Base-by-base conservation (phyloP, 2,113 vertebrate genomes). In the Gulo gulo region DNA sequence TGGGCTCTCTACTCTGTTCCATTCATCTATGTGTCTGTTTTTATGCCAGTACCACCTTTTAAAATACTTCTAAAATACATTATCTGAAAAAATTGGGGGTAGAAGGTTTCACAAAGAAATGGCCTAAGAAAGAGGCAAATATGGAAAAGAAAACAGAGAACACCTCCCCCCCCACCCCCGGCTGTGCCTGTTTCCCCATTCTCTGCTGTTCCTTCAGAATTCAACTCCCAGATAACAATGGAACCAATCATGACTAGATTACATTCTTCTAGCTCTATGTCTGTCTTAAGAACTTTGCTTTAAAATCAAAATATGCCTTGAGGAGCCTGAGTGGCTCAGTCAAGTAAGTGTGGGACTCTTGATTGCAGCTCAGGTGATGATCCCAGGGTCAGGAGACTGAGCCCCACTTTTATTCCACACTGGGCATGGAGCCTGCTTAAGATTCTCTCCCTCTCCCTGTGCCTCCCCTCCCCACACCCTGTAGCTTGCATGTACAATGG, bases 1-100 rank as follows among this genome's bases (percentile, higher is more conserved):
- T 55, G 16, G 16, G 52, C 21, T 59, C 57, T 59, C 21, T 61
- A 61, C 24, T 61, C 23, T 26, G 23, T 61, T 61, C 23, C 23
- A 61, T 61, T 61, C 24, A 61, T 61, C 59, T 26, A 11, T 61
- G 24, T 61, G 59, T 61, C 59, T 61, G 59, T 61, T 61, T 61
- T 61, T 61, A 24, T 61, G 59, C 24, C 59, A 61, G 59, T 26
- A 23, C 9, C 9, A 79, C n/a, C 45, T 90, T 88, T 92, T 45
- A 67, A 91, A 88, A 94, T 55, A 42, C 24, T 67, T 81, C 42
- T 21, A 93, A 81, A 59, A 88, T 65, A 73, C n/a, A 96, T 34
- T n/a, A 45, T 26, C 34, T 81, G 78, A 88, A 91, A 34, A 50
- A 88, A 84, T 63, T 61, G 14, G 91, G 36, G 29, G 57, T 34